A percentile compares a stretch with the other conserved stretches of the same genome.
Conservation (phyloP, 2,888 invertebrate genomes). For the Drosophila percnosoma region DNA sequence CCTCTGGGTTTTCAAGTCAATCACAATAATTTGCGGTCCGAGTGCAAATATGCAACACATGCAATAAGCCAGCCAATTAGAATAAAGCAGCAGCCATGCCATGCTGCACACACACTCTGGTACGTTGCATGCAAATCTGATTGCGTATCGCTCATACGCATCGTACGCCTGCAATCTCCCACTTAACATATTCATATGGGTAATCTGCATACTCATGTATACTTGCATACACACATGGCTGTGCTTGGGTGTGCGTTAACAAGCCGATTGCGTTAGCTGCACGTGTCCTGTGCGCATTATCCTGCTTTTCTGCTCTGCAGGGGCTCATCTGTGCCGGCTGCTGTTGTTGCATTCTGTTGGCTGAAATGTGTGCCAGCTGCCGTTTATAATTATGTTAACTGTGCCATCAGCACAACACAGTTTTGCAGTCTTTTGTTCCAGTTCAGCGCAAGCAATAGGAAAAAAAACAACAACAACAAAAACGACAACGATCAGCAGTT, state of each 20-base stretch:
- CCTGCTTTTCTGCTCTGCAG: slow-evolving; percentile 15
- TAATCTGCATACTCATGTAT: slow-evolving; percentile 40
- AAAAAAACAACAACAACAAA: slow-evolving; percentile 7
- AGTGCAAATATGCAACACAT: slow-evolving; percentile 13
- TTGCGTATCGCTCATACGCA: slow-evolving; percentile 64
- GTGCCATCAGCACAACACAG: slow-evolving; percentile 55
- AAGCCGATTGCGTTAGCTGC: slow-evolving; percentile 44
- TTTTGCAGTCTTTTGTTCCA: slow-evolving; percentile 62
- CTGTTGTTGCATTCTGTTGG: slow-evolving; percentile 22
- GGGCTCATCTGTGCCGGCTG: slow-evolving; percentile 18
- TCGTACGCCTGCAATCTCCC: slow-evolving; percentile 33
- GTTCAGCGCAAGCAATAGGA: slow-evolving; percentile 35
- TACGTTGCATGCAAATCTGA: slow-evolving; percentile 30
- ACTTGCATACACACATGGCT: background rate
- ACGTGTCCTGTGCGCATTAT: slow-evolving; percentile 44
- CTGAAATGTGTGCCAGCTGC: slow-evolving; percentile 64
- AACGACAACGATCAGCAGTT: slow-evolving; percentile 1
- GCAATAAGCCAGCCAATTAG: background rate
- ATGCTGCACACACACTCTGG: slow-evolving; percentile 4
- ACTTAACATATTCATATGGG: slow-evolving; percentile 62
- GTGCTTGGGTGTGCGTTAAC: slow-evolving; percentile 26
- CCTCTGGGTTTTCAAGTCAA: slow-evolving; percentile 16
- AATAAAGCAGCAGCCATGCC: background rate
- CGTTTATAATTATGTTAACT: slow-evolving; percentile 74
- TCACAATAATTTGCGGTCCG: slow-evolving; percentile 45